phyloP scores from a whole-genome alignment of 2,797 vertebrate genomes.

The Ispidina picta region DNA sequence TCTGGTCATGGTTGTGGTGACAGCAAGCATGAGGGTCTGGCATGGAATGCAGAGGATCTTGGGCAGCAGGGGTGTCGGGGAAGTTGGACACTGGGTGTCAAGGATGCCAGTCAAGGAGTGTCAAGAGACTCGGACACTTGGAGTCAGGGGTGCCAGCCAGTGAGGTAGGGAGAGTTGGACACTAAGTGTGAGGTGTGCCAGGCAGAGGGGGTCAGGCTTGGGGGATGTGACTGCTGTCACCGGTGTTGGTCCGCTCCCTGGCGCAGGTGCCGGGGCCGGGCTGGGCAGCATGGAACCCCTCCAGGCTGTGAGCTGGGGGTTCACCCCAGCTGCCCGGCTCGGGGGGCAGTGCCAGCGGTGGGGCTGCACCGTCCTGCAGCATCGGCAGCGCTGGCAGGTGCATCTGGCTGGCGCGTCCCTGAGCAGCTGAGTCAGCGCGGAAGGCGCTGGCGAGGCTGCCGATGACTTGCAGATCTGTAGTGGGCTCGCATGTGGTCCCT shows the following conservation, averaged over 20 bases:
- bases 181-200: too few relatives aligned
- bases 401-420: background rate
- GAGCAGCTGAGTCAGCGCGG: conserved; percentile 18
- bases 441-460: background rate
- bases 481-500: background rate
- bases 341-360: background rate
- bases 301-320: background rate
- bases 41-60: background rate
- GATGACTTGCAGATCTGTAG: conserved; percentile 39
- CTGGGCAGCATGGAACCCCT: background rate
- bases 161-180: background rate
- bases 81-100: too few relatives aligned
- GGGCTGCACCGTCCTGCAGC: background rate
- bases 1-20: background rate
- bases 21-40: background rate
- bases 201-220: background rate
- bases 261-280: rapidly evolving
- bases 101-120: too few relatives aligned
- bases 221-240: rapidly evolving
- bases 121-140: too few relatives aligned
- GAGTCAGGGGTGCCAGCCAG: background rate
- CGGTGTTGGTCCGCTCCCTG: too few relatives aligned
- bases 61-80: background rate
- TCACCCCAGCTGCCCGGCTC: rapidly evolving
- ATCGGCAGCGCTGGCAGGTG: background rate